Evolutionary conservation across 2,888 invertebrate species (phyloP), one percentile per base, ranked within the genome.

Genomic region (Apamea crenata): DNA sequence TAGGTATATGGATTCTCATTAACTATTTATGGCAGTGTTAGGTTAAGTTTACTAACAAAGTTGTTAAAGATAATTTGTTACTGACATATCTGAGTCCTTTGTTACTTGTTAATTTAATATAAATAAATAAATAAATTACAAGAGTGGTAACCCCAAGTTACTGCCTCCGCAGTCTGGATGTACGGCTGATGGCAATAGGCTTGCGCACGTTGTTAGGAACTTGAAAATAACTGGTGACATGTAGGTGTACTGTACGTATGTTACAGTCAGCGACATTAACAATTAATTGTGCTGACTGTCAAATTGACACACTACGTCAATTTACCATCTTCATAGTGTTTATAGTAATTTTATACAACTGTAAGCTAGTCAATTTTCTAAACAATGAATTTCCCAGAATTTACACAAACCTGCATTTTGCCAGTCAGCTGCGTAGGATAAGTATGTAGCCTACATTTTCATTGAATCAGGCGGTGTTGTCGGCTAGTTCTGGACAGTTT

Each of bases 61-160:
- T 21, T 21, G 7, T 50, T 21, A 21, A 50, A 7, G 21, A 50
- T 18, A 50, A n/a, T n/a, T 50, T 50, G 21, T 50, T 50, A 50
- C 7, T 50, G 21, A 50, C 18, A 50, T 50, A 18, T 18, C 18
- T 50, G 6, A 53, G 18, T 6, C 21, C 50, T 21, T 21, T 21
- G 50, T 50, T 47, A 47, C 47, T 47, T 47, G 47, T 5, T 50
- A 50, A 18, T 50, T 6, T 6, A 50, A 50, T 50, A 6, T 50
- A 50, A 50, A 50, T 36, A 36, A 36, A 36, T 50, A 50, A 50
- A 50, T 5, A 47, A 6, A 50, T 50, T 50, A 32, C 8, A 47
- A 53, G 29, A 59, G 50, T 53, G 47, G 32, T 70, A 84, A 70
- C n/a, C 6, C 70, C 36, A 29, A 56, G 68, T 63, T 25, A 81